These are phyloP conservation scores for Tragulus kanchil DNA, from an alignment of 2,113 vertebrate species.

Conservation along the genomic window DNA sequence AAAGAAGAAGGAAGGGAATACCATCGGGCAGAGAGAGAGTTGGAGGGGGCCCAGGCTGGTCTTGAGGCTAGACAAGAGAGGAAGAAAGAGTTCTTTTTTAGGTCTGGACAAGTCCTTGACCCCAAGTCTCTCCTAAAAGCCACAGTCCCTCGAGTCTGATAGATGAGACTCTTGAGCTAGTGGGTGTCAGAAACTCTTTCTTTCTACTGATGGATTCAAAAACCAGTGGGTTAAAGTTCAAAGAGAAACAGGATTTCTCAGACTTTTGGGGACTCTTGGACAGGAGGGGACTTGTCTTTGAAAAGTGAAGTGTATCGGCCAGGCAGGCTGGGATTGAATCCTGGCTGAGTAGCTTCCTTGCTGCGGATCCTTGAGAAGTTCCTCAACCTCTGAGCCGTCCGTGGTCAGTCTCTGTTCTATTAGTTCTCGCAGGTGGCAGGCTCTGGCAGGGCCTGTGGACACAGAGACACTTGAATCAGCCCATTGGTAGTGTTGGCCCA, in stretches of 20 bases:
- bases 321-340: neutral
- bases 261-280: neutral
- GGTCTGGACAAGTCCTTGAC: neutral
- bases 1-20: neutral
- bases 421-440: neutral
- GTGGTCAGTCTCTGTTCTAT: neutral
- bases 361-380: neutral
- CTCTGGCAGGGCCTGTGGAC: neutral
- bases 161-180: neutral
- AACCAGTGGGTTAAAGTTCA: neutral
- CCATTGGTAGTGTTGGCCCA: neutral
- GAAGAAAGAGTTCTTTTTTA: neutral
- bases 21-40: neutral
- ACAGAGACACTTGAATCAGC: neutral
- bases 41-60: too few relatives aligned
- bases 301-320: neutral
- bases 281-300: neutral
- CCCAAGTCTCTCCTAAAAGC: neutral
- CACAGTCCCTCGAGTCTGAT: neutral
- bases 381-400: neutral
- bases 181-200: neutral
- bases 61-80: neutral
- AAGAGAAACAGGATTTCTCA: neutral
- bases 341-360: neutral
- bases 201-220: accelerated